Evolutionary conservation across 2,797 vertebrate species (phyloP), one percentile per base, ranked within the genome.

Genomic region (Myiotriccus ornatus): DNA sequence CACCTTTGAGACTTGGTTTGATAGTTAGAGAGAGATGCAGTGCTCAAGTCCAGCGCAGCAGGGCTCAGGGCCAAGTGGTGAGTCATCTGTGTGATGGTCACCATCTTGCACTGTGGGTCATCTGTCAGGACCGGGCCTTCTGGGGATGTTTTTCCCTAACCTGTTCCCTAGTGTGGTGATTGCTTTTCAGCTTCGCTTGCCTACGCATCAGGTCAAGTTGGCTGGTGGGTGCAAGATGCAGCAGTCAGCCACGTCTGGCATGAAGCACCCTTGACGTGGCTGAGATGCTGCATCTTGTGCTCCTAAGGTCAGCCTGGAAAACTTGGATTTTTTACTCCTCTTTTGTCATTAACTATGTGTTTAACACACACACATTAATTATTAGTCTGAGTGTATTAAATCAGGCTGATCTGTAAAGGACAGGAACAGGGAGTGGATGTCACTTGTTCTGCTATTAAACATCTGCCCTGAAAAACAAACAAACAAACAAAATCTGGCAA

Each of bases 151-250:
- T 85, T 59, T 85, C 75, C 25, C 25, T 27, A 20, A 17, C 6
- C 73, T 35, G 6, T 56, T 76, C 25, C 14, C 9, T 41, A 21
- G 27, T 67, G 18, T 14, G 16, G 10, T 68, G 27, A 43, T 12
- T 15, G 2, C 35, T 47, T 90, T 76, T 70, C 4, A 5, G n/a
- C n/a, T 67, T 80, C 18, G n/a, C 20, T n/a, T 67, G 32, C 39
- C 21, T 28, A 1, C 0, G 0, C 18, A 25, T 22, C 44, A 47
- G 34, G 19, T 55, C 21, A 53, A 14, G 44, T 46, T 75, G 44
- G 12, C 39, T 84, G 57, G 53, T 68, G 23, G 16, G 11, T 64
- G 17, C 0, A 0, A 56, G 55, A 8, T 79, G 34, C 74, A 30
- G 34, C 4, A 2, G 11, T 53, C 43, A 52, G 11, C 24, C 19